Evolutionary conservation across 2,113 vertebrate genomes (phyloP), one percentile per base, ranked within the genome.

Genomic region (Notarius lentiginosus): DNA sequence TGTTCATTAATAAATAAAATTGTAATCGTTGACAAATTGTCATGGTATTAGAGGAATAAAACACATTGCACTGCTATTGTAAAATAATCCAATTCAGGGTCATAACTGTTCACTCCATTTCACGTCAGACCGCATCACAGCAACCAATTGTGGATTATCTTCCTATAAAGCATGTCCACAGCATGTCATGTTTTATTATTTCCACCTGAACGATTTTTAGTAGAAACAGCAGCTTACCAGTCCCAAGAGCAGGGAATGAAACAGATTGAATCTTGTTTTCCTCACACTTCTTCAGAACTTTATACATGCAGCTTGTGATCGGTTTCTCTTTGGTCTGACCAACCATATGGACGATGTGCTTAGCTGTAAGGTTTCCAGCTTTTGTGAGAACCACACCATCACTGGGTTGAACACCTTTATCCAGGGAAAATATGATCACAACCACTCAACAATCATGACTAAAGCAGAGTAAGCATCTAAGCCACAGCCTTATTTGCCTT

Each of bases 231-330:
- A 20, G n/a, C 87, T 55, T 91, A 92, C 93, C 93, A 84, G 93
- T 93, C 73, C 93, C 92, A 22, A 93, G 84, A 82, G 92, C 91
- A 53, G 92, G 93, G 27, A 93, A 92, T 15, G 93, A 89, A n/a
- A 93, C 91, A 0, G 91, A 93, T 41, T 87, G 88, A 49, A 92
- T 90, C 56, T 90, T 88, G 15, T 90, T 89, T n/a, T 86, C 81
- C 60, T 93, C 89, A 76, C 93, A 93, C 76, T 84, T 80, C 70
- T 87, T 89, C 49, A 93, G 77, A 58, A 90, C 90, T 56, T 91
- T 91, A 56, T 77, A 76, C 90, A 92, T 87, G 82, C 87, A 91
- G 58, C 55, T 89, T 55, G 87, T 91, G 82, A 92, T 93, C 34
- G 83, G 53, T 12, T 79, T 90, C 80, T 79, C 84, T 22, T 65